A percentile compares a stretch with the other conserved stretches of the same genome.
phyloP scores from a whole-genome alignment of 2,113 vertebrate species.

The Sinocyclocheilus grahami region DNA sequence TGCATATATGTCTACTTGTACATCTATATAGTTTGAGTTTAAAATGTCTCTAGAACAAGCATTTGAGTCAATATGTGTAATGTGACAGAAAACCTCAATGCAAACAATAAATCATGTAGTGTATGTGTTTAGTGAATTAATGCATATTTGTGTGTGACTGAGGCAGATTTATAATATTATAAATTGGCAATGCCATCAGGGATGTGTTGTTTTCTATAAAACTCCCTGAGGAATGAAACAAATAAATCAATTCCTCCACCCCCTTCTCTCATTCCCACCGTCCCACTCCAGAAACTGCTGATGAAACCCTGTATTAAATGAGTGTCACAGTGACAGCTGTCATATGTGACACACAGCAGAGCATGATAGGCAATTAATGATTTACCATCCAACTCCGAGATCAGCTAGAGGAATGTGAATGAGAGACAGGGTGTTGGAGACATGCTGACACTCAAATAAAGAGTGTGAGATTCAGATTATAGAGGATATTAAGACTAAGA shows the following conservation, averaged over 20 bases:
- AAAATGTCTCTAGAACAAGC: background rate
- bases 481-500: conserved; percentile 10
- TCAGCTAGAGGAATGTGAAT: conserved; percentile 36
- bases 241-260: conserved; percentile 51
- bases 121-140: conserved; percentile 22
- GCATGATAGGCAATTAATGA: conserved; percentile 58
- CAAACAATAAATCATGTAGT: background rate
- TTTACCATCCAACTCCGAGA: conserved; percentile 60
- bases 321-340: conserved; percentile 53
- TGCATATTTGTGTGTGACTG: conserved; percentile 35
- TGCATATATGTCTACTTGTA: no score
- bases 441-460: conserved; percentile 1
- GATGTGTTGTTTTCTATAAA: conserved; percentile 45
- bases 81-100: background rate
- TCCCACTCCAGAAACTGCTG: background rate
- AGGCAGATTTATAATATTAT: background rate
- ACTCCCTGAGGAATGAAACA: conserved; percentile 52
- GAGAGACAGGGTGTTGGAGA: conserved; percentile 11
- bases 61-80: background rate
- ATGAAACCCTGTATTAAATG: conserved; percentile 48
- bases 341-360: conserved; percentile 22
- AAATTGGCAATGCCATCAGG: conserved; percentile 26
- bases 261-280: conserved; percentile 7
- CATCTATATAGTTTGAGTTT: background rate
- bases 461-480: conserved; percentile 6